Base-by-base conservation (phyloP, 1,140 invertebrate genomes). In the Eubasilissa regina region DNA sequence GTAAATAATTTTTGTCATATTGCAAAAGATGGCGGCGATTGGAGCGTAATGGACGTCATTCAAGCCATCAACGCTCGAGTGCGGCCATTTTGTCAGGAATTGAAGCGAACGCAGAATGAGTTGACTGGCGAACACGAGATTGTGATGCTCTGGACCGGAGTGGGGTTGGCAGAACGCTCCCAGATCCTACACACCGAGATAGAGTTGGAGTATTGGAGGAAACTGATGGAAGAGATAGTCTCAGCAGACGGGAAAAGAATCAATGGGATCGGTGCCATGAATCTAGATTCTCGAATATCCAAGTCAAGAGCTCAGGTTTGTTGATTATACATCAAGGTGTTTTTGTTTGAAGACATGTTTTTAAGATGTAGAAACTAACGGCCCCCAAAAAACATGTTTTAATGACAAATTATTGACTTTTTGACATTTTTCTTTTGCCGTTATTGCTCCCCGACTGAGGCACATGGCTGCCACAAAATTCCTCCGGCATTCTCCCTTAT, bases 141-240 rank as follows among this genome's bases (percentile, higher is more conserved):
- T 4, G 83, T 89, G 21, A 88, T 89, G 55, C 55, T 88, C 4
- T 87, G 85, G 44, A 80, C 86, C 4, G 86, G 84, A 4, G 84
- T 83, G 83, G 88, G 88, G 80, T 84, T 84, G 74, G 84, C 85
- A 6, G 84, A 86, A 0, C 87, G 86, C 81, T 82, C 86, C n/a
- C 87, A 88, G 77, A 86, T 84, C 79, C 21, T 86, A 3, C 86
- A 87, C 72, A 82, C 83, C 6, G 68, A 84, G 6, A 81, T 78
- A 11, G 86, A 88, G 66, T 62, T 88, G 7, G 85, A 86, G 53
- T 87, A 85, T 77, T 89, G 87, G 53, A 85, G 87, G 78, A 51
- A 85, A 0, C 60, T 89, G 0, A 80, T 89, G 43, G 86, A 87
- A 62, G 44, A 21, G 25, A 70, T 78, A 55, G 76, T 64, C 53